phyloP scores from a whole-genome alignment of 2,113 vertebrate genomes.

The Nannospalax galili region DNA sequence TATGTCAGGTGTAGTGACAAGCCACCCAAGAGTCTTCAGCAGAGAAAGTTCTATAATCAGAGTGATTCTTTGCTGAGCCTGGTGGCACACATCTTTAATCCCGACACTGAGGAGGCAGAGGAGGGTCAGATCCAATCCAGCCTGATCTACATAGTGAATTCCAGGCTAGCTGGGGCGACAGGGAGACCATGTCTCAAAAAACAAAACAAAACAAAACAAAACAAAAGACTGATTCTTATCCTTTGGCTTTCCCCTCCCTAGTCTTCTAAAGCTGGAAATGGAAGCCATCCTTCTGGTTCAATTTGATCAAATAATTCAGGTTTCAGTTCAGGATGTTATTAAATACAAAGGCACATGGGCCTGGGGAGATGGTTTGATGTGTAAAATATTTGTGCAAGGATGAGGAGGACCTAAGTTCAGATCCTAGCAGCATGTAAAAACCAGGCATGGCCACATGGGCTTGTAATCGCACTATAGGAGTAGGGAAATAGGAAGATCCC shows the following conservation, averaged over 20 bases:
- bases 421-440: not conserved
- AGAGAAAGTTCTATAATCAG: not conserved
- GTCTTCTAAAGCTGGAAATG: not conserved
- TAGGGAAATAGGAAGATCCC: too few species aligned
- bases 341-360: not conserved
- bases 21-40: not conserved
- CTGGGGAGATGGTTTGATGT: not conserved
- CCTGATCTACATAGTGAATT: too few species aligned
- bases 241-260: not conserved
- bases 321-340: not conserved
- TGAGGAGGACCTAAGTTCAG: not conserved
- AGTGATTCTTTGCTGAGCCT: not conserved
- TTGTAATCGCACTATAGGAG: too few species aligned
- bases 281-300: not conserved
- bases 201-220: too few species aligned
- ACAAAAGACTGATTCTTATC: not conserved
- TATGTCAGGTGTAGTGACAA: not conserved
- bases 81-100: too few species aligned
- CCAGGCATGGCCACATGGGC: not conserved
- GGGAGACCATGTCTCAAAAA: too few species aligned
- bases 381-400: not conserved
- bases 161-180: too few species aligned
- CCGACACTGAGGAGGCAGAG: too few species aligned
- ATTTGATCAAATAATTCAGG: not conserved
- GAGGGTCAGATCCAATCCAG: too few species aligned